phyloP scores from a whole-genome alignment of 2,888 invertebrate species.

The Cistogaster globosa region DNA sequence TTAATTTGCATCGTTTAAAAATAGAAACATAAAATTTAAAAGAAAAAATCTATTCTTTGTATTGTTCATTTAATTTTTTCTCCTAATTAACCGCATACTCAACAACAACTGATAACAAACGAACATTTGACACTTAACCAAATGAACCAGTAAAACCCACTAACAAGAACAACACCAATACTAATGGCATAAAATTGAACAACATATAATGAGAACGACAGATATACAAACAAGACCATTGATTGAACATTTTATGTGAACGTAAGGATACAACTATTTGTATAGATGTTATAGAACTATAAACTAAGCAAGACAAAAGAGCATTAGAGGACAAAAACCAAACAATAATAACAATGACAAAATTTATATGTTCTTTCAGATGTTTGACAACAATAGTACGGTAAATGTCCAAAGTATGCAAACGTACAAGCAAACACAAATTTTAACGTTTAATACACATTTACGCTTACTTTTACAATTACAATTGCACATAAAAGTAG shows the following conservation, averaged over 20 bases:
- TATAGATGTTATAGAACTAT: slow-evolving; percentile 12
- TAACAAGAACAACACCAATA: slow-evolving; percentile 26
- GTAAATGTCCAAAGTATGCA: slow-evolving; percentile 63
- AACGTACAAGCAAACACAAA: slow-evolving; percentile 22
- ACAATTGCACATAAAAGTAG: not conserved
- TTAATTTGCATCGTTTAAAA: too few relatives aligned
- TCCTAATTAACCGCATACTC: slow-evolving; percentile 68
- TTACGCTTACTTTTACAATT: not conserved
- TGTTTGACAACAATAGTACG: slow-evolving; percentile 71
- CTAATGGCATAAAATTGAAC: slow-evolving; percentile 27
- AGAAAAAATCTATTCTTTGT: slow-evolving; percentile 24
- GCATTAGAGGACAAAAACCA: slow-evolving; percentile 40
- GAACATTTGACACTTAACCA: slow-evolving; percentile 70
- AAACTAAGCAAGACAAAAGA: slow-evolving; percentile 29
- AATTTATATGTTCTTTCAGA: slow-evolving; percentile 71
- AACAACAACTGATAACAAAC: slow-evolving; percentile 67
- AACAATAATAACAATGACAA: slow-evolving; percentile 66
- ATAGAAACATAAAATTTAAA: not conserved
- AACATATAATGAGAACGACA: slow-evolving; percentile 2
- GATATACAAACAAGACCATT: slow-evolving; percentile 47
- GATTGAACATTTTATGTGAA: slow-evolving; percentile 54
- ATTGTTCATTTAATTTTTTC: slow-evolving; percentile 19
- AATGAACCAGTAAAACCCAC: slow-evolving; percentile 65
- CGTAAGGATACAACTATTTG: slow-evolving; percentile 17
- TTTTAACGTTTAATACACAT: not conserved